Base-by-base conservation (phyloP, 2,888 invertebrate species). In the Salticus scenicus region DNA sequence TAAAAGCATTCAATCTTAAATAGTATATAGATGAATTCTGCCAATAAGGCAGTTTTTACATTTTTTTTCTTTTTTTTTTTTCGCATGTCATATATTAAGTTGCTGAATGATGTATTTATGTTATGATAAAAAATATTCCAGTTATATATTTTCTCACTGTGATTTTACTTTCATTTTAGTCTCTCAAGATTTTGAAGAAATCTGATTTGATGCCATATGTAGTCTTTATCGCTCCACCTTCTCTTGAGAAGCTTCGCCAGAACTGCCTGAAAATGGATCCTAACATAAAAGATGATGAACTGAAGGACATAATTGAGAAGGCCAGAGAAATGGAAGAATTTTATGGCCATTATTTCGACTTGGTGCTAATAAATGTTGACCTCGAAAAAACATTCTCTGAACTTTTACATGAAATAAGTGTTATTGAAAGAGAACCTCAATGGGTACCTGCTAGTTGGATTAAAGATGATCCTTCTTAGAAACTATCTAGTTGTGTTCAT, bases 191-290 rank as follows among this genome's bases (percentile, higher is more conserved):
- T 88, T 93, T 99, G 85, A 94, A 98, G 87, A 95, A 94, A 88
- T 98, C 98, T 0, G 98, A 98, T 92, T 93, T 99, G 89, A 99
- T 98, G 93, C 99, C 99, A 0, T 99, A 97, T 92, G 97, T 99
- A 37, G 97, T 99, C 89, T 97, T 99, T 91, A 96, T 99, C 75
- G 97, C 98, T 87, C 99, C 99, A 12, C 98, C 98, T 47, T 97
- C 98, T 90, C 93, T 99, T 37, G 98, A 98, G 91, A 98, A 97
- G 91, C 93, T 99, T 74, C 93, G 97, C 69, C 96, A 97, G 91
- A 97, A 98, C 93, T 96, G 97, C 91, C 94, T 96, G 74, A 94
- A 96, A 89, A 95, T 96, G 90, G 96, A 95, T 84, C 96, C 96
- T 91, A 94, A 96, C 41, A 96, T 96, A 90, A 97, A 97, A 93